Evolutionary conservation across 2,113 vertebrate genomes (phyloP).

Genomic region (Progne subis): DNA sequence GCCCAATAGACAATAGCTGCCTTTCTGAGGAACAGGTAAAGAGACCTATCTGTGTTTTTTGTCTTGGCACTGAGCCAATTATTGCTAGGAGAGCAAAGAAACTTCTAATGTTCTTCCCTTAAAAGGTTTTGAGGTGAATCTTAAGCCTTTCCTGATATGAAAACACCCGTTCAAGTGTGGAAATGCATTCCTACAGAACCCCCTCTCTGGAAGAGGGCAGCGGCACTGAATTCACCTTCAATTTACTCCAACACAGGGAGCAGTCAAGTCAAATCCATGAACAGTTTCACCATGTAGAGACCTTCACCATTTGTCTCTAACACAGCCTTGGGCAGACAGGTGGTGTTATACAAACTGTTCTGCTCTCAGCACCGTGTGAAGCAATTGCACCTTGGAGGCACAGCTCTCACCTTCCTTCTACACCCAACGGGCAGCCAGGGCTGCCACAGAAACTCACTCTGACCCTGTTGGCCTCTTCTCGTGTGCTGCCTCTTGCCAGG

Average conservation of each 20-base stretch:
- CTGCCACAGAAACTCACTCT: background rate
- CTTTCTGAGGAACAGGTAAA: too few relatives aligned
- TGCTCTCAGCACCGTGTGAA: background rate
- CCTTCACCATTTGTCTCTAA: rapidly evolving
- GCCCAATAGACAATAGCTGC: too few relatives aligned
- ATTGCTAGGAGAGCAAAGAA: too few relatives aligned
- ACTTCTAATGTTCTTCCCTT: too few relatives aligned
- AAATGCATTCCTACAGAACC: too few relatives aligned
- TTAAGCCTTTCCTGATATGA: too few relatives aligned
- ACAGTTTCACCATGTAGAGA: rapidly evolving
- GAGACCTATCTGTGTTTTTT: too few relatives aligned
- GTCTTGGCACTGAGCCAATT: too few relatives aligned
- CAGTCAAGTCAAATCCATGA: background rate
- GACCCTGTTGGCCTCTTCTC: background rate
- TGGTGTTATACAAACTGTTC: background rate
- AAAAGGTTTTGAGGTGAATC: too few relatives aligned
- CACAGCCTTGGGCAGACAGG: background rate
- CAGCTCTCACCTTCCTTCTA: background rate
- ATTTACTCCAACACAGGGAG: background rate
- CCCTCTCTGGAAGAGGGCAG: background rate
- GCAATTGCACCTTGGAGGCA: background rate
- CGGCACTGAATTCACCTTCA: background rate
- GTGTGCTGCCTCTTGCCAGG: background rate
- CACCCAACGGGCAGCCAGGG: background rate
- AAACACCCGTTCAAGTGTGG: too few relatives aligned